phyloP scores from a whole-genome alignment of 2,888 invertebrate species.

The Belgica antarctica region DNA sequence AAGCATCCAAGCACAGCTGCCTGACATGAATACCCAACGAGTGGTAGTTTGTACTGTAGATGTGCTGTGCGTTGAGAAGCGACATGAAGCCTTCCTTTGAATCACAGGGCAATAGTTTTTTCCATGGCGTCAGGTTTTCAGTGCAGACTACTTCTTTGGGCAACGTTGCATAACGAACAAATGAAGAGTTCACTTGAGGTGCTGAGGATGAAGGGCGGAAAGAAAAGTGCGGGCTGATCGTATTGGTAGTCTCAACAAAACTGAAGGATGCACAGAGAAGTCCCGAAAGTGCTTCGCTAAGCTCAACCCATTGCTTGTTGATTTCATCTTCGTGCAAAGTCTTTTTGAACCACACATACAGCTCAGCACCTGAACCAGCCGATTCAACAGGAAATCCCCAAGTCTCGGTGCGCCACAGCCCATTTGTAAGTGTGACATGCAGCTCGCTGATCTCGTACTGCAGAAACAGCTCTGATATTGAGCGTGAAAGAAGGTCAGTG shows the following conservation, averaged over 20 bases:
- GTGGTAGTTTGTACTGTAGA: slow-evolving; percentile 91
- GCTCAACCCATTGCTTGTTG: slow-evolving; percentile 80
- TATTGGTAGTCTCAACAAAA: slow-evolving; percentile 83
- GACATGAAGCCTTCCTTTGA: slow-evolving; percentile 83
- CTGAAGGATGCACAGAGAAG: slow-evolving; percentile 95
- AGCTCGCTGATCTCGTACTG: slow-evolving; percentile 84
- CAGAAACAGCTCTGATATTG: slow-evolving; percentile 82
- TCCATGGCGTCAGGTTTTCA: slow-evolving; percentile 98
- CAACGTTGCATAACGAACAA: slow-evolving; percentile 79
- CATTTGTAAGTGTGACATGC: slow-evolving; percentile 88
- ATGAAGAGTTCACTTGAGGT: slow-evolving; percentile 56
- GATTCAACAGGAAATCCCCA: slow-evolving; percentile 94
- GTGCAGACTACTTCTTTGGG: slow-evolving; percentile 97
- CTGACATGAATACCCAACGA: slow-evolving; percentile 83
- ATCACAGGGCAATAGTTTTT: slow-evolving; percentile 93
- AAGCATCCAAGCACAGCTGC: slow-evolving; percentile 67
- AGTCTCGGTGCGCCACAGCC: slow-evolving; percentile 86
- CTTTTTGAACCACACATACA: slow-evolving; percentile 85
- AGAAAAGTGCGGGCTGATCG: slow-evolving; percentile 77
- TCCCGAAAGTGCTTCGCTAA: slow-evolving; percentile 89
- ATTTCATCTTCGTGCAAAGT: slow-evolving; percentile 56
- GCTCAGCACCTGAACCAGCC: slow-evolving; percentile 90
- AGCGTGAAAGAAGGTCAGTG: slow-evolving; percentile 82
- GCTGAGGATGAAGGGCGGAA: slow-evolving; percentile 64
- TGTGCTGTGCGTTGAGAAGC: slow-evolving; percentile 82